Base-by-base conservation (phyloP, 2,888 invertebrate genomes). In the Ethmia dodecea region DNA sequence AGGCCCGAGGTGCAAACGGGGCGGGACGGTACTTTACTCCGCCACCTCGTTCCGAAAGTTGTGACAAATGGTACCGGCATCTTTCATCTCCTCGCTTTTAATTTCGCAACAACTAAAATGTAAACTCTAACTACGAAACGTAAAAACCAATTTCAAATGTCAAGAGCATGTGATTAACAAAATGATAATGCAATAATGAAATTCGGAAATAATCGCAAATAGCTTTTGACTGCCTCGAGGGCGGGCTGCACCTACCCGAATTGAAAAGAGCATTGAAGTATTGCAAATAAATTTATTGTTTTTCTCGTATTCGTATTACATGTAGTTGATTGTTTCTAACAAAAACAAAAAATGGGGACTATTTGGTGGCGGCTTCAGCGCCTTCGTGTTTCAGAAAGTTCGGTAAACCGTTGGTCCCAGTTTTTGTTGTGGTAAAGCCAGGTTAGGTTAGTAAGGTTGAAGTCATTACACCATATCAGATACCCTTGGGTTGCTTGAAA, bases 41-140 rank as follows among this genome's bases (percentile, higher is more conserved):
- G 63, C 64, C 80, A 83, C 72, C 79, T 78, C 75, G 71, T 79
- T 76, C 72, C 73, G 52, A 79, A 78, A 75, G 60, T 77, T 72
- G 79, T 83, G 81, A 84, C 83, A 84, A 83, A 83, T 84, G 81
- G 73, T 68, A 54, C 74, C 84, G 84, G 84, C 66, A 65, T 69
- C 78, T 86, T 83, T 84, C 74, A 84, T 84, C 80, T 79, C 72
- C 58, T 67, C 51, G 43, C 55, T 51, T 55, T 47, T 41, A 38
- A 38, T 35, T 28, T 24, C 38, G 40, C 35, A 16, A 32, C 57
- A 53, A 34, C 28, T 49, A 36, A 25, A 76, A 53, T 47, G 55
- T 42, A 40, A 62, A n/a, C 69, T 47, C 44, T 68, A 64, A 30
- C n/a, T 8, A 2, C 20, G 12, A 9, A 33, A 2, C 15, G 11